Conservation (phyloP, 2,113 vertebrate genomes). For the Delphinus delphis region DNA sequence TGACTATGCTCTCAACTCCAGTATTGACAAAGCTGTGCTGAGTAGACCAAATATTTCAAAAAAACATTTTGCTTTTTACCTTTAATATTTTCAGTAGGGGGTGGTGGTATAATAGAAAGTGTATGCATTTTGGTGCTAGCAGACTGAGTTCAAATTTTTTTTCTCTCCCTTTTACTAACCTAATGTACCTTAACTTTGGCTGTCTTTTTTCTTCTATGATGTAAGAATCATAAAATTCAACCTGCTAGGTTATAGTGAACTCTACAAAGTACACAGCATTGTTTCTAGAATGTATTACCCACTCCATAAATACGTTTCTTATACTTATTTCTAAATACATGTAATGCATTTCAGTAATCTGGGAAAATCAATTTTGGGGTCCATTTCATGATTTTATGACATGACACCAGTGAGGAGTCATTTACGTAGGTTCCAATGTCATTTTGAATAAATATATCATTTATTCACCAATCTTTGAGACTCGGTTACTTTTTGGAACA, state of each 20-base stretch:
- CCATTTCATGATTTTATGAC: neutral
- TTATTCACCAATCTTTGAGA: neutral
- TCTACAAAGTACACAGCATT: neutral
- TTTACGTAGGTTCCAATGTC: neutral
- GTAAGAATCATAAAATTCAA: neutral
- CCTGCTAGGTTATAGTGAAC: neutral
- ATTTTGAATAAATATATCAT: neutral
- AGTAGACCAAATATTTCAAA: neutral
- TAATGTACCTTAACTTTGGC: neutral
- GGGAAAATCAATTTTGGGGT: neutral
- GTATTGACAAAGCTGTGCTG: neutral
- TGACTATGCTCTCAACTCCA: neutral
- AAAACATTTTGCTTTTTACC: neutral
- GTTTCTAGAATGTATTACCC: neutral
- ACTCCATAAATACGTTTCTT: neutral
- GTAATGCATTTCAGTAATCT: neutral
- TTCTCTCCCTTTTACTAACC: neutral
- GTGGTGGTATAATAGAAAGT: neutral
- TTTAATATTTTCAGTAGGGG: neutral
- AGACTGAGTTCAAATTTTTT: neutral
- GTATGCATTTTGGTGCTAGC: neutral
- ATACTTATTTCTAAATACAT: neutral
- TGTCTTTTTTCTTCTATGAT: neutral
- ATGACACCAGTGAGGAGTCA: neutral
- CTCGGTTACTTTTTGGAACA: neutral